Evolutionary conservation across 2,888 invertebrate genomes (phyloP), one percentile per base, ranked within the genome.

Genomic region (Pasiphila rectangulata): DNA sequence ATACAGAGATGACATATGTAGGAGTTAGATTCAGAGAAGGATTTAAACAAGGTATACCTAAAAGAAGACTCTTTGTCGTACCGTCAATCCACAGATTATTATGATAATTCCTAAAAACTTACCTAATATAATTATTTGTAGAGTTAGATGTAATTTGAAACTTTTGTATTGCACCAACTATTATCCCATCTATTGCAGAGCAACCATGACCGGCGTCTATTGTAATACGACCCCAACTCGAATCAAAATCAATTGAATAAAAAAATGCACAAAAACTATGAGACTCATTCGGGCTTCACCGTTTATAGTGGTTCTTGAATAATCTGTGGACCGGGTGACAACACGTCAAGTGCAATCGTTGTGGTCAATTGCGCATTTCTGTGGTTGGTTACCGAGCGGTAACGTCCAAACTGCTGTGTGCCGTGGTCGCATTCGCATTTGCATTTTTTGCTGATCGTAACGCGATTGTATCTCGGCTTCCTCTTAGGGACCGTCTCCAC

Each of bases 201-300:
- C 23, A 15, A 23, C 80, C 83, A 70, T 83, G 82, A 81, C 79
- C 72, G 60, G 60, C 32, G 52, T 48, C 73, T 57, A 81, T 81
- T 82, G 76, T 80, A 54, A 61, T 59, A 50, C 65, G 71, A 74
- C 72, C 68, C 72, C 71, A 74, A 74, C 70, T 69, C 74, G 69
- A 75, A 75, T 75, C 66, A 63, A 64, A 74, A 66, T 78, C 72
- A 83, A 80, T 79, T 72, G 74, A 76, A 75, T 72, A 78, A 79
- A 76, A 82, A 81, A 75, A 64, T 57, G 45, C 13, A 75, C 61
- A 84, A 83, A 84, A 84, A 79, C 70, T 70, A 63, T 75, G 72
- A 75, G 75, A 80, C 69, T 67, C 69, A 60, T 46, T 72, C 69
- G 68, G 60, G 69, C 71, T 67, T 66, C 57, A 69, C 71, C 64